Conservation (phyloP, 2,888 invertebrate species). For the Tachina grossa region DNA sequence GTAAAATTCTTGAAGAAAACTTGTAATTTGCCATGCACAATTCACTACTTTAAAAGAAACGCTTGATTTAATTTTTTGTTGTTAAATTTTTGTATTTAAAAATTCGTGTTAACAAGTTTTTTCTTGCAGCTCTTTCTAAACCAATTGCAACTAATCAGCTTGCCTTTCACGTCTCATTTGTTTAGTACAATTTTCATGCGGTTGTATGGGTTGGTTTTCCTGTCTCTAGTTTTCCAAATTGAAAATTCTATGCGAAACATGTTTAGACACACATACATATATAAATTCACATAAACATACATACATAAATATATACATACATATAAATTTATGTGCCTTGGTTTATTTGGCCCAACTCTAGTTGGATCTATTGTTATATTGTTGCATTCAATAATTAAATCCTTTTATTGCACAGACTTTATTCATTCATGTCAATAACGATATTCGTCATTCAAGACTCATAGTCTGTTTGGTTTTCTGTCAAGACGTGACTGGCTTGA, state of each 20-base stretch:
- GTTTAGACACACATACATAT: too few relatives aligned
- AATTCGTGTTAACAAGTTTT: constrained; percentile 57
- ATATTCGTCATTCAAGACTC: constrained; percentile 61
- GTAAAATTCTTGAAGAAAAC: too few relatives aligned
- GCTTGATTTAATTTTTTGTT: constrained; percentile 1
- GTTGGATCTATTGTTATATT: constrained; percentile 58
- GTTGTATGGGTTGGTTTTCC: constrained; percentile 50
- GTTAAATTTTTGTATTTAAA: constrained; percentile 24
- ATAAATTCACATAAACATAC: background rate
- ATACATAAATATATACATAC: background rate
- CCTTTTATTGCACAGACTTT: constrained; percentile 70
- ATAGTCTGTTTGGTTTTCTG: constrained; percentile 30
- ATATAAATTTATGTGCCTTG: background rate
- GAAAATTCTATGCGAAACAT: constrained; percentile 45
- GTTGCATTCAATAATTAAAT: constrained; percentile 70
- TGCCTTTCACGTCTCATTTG: constrained; percentile 64
- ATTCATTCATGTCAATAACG: constrained; percentile 56
- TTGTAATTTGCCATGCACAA: too few relatives aligned
- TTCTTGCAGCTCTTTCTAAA: constrained; percentile 28
- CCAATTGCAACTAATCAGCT: constrained; percentile 60
- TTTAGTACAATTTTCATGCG: constrained; percentile 30
- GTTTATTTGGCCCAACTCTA: constrained; percentile 39
- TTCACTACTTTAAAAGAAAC: too few relatives aligned
- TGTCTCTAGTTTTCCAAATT: constrained; percentile 50
- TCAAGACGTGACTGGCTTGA: constrained; percentile 56